Evolutionary conservation across 2,113 vertebrate species (phyloP), one percentile per base, ranked within the genome.

Genomic region (Stigmatopora argus): DNA sequence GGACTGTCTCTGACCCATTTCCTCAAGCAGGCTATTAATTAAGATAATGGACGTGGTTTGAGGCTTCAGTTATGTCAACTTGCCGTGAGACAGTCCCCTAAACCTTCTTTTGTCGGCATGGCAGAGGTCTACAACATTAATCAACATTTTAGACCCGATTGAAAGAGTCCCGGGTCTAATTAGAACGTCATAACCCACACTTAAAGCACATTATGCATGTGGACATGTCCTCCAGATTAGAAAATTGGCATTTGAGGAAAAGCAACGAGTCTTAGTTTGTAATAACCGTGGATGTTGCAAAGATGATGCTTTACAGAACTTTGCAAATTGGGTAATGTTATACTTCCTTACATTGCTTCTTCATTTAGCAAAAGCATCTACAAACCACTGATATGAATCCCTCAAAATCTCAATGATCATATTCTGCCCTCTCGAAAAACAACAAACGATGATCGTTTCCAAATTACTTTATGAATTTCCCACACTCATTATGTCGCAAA

Each of bases 11-110:
- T 14, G 71, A 66, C 64, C 38, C 71, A 45, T 69, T 67, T 66
- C 63, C 68, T 70, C 56, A 53, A 58, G 58, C n/a, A 34, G 58
- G 66, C 77, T 59, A 38, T 49, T 46, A 79, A 80, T 84, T 81
- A 60, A 73, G 70, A 63, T 51, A n/a, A 67, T 66, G 57, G 53
- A 73, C 70, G 35, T 72, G 70, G 66, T 71, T 65, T 0, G 71
- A 65, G 66, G 70, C 47, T 31, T 35, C 69, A 15, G 68, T 80
- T 66, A 78, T 72, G 58, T 82, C 49, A 60, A 74, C 58, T 23
- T 7, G 62, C 65, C 38, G 51, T 71, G 70, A 73, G 51, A 52
- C 61, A 38, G 48, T 1, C 35, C 10, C 56, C 75, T 67, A 64
- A 48, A 71, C 67, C 69, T 66, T 65, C 49, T 75, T 67, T 64